phyloP scores from a whole-genome alignment of 2,888 invertebrate species.

The Rhopalosiphum nymphaeae region DNA sequence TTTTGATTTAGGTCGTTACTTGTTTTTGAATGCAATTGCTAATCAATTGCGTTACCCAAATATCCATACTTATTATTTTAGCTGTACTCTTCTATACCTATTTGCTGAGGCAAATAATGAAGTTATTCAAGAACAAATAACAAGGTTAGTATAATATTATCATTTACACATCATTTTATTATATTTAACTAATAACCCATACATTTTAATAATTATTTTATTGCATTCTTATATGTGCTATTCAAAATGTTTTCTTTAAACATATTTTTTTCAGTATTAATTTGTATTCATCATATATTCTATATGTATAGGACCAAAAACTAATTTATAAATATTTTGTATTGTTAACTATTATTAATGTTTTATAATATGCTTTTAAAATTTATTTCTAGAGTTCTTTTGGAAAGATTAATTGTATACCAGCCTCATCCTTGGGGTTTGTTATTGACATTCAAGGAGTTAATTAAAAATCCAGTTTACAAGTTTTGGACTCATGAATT shows the following conservation, averaged over 20 bases:
- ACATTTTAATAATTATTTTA: background rate
- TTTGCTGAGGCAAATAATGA: conserved; percentile 98
- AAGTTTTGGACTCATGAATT: conserved; percentile 99
- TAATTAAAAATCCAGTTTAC: conserved; percentile 98
- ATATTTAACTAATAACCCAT: too few relatives aligned
- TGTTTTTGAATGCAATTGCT: conserved; percentile 98
- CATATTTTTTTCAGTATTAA: background rate
- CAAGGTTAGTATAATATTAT: conserved; percentile 70
- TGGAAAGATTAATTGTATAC: conserved; percentile 97
- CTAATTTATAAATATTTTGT: background rate
- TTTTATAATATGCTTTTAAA: background rate
- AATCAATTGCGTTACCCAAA: conserved; percentile 99
- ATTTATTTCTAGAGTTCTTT: conserved; percentile 78
- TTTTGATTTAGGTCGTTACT: conserved; percentile 76
- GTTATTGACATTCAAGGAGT: conserved; percentile 97
- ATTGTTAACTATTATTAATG: background rate
- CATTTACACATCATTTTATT: conserved; percentile 67
- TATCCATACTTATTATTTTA: conserved; percentile 99
- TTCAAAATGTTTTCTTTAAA: background rate
- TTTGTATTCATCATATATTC: background rate
- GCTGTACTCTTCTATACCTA: conserved; percentile 94
- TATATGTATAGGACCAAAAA: background rate
- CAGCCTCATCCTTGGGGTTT: conserved; percentile 99
- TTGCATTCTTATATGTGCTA: background rate
- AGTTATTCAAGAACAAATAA: conserved; percentile 98